phyloP scores from a whole-genome alignment of 2,888 invertebrate species.

The Trilocha varians region DNA sequence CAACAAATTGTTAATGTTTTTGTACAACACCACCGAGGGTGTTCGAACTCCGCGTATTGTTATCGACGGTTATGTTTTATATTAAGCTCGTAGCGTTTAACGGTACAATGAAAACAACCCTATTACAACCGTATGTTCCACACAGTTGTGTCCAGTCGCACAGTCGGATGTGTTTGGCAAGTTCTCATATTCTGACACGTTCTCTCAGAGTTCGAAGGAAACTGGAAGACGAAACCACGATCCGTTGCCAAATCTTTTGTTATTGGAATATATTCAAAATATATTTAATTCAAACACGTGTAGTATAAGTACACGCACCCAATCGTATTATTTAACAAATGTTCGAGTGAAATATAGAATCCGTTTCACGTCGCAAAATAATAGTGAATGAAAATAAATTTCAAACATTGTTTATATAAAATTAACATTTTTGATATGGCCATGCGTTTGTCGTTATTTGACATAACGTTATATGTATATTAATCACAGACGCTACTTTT shows the following conservation, averaged over 20 bases:
- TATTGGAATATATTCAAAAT: slow-evolving; percentile 8
- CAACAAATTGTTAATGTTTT: slow-evolving; percentile 66
- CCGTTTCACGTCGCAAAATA: too few relatives aligned
- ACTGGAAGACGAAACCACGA: slow-evolving; percentile 4
- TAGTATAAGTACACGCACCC: neutral
- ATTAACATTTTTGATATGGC: slow-evolving; percentile 69
- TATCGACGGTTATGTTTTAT: slow-evolving; percentile 22
- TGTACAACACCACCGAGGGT: slow-evolving; percentile 53
- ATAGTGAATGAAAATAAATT: neutral
- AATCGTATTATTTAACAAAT: too few relatives aligned
- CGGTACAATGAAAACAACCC: slow-evolving; percentile 63
- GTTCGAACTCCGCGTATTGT: slow-evolving; percentile 39
- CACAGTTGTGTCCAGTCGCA: neutral
- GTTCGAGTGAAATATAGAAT: too few relatives aligned
- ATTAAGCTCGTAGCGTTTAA: slow-evolving; percentile 42
- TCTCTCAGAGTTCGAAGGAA: neutral
- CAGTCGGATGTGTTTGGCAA: slow-evolving; percentile 13
- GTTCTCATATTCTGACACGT: slow-evolving; percentile 12
- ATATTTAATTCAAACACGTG: slow-evolving; percentile 11
- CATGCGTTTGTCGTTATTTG: slow-evolving; percentile 54
- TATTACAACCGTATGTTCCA: slow-evolving; percentile 24
- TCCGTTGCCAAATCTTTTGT: slow-evolving; percentile 1
- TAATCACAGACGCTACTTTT: slow-evolving; percentile 65
- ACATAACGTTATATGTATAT: slow-evolving; percentile 63
- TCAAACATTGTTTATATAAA: slow-evolving; percentile 21